A percentile compares a stretch with the other conserved stretches of the same genome.
These are phyloP conservation scores for Chaetodon trifasciatus DNA, from an alignment of 2,797 vertebrate species.

Conservation along the genomic window DNA sequence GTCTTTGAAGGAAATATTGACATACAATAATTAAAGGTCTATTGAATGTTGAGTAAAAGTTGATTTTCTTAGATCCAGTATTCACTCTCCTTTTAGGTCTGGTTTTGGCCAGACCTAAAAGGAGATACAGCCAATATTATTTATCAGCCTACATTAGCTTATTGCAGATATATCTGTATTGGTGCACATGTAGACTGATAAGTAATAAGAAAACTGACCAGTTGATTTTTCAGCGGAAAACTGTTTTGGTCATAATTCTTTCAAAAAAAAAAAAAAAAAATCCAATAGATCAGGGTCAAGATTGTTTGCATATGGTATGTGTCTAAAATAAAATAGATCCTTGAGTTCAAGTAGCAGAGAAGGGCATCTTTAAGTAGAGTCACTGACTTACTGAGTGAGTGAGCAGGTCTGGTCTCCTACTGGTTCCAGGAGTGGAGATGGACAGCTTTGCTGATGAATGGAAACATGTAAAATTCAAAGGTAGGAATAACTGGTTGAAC, in stretches of 20 bases:
- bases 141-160: background rate
- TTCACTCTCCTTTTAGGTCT: background rate
- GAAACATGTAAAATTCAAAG: constrained; percentile 5
- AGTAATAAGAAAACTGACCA: background rate
- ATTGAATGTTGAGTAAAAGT: background rate
- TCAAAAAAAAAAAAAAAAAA: background rate
- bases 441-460: background rate
- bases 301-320: background rate
- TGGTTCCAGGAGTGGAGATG: constrained; percentile 8
- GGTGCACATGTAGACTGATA: background rate
- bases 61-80: background rate
- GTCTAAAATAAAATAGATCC: background rate
- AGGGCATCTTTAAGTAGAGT: background rate
- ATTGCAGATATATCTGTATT: background rate
- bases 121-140: background rate
- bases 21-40: background rate
- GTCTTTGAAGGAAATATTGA: background rate
- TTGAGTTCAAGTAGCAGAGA: background rate
- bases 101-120: background rate
- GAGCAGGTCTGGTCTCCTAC: background rate
- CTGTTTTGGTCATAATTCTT: background rate
- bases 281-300: no score
- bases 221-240: no score
- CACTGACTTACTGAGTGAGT: background rate
- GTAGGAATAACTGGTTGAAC: constrained; percentile 7